A percentile compares a stretch with the other conserved stretches of the same genome.
Evolutionary conservation across 2,888 invertebrate genomes (phyloP).

Genomic region (Cyrtodaria siliqua): DNA sequence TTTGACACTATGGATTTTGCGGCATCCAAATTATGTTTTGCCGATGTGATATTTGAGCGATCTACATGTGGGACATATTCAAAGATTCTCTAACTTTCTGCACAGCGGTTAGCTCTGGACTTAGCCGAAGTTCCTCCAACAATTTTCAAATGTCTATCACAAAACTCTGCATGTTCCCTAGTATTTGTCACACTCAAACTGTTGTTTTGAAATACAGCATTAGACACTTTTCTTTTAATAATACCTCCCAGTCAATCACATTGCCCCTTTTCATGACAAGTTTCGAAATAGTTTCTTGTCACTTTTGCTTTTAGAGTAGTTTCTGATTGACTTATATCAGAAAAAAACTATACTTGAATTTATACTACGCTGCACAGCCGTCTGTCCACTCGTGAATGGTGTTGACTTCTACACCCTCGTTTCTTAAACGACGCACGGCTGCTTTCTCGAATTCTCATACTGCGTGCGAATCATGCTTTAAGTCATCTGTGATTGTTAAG

Average conservation of each 20-base stretch:
- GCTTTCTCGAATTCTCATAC: too few relatives aligned
- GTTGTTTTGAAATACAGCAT: conserved; percentile 1
- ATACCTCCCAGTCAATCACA: conserved; percentile 1
- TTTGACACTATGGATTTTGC: too few relatives aligned
- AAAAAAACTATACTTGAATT: too few relatives aligned
- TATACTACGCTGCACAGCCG: too few relatives aligned
- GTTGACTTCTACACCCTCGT: too few relatives aligned
- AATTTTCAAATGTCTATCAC: neutral
- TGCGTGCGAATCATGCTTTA: too few relatives aligned
- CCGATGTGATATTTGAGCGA: neutral
- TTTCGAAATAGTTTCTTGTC: neutral
- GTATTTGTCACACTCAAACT: neutral
- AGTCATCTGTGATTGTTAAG: too few relatives aligned
- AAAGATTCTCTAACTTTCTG: neutral
- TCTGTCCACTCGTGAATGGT: too few relatives aligned
- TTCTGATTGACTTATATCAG: neutral
- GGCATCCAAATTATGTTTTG: neutral
- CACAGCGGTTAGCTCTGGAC: neutral
- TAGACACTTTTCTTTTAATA: neutral
- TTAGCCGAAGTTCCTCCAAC: neutral
- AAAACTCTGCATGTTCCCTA: neutral
- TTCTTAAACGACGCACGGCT: too few relatives aligned
- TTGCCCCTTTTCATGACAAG: neutral
- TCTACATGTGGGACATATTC: neutral
- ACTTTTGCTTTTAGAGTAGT: neutral